Conservation (phyloP, 2,797 vertebrate genomes). For the Lateolabrax maculatus region DNA sequence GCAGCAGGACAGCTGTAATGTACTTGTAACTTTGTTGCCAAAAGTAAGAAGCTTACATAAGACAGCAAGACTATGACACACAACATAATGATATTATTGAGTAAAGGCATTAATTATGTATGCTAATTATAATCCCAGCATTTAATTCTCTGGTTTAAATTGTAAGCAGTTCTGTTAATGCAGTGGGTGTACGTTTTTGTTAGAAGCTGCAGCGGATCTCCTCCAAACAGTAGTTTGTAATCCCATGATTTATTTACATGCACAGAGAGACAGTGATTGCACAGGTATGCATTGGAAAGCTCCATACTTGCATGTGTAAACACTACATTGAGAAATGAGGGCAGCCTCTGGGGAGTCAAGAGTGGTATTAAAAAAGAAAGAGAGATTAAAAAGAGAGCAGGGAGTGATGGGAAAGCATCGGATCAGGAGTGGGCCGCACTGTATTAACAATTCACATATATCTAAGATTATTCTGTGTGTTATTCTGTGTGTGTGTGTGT, state of each 20-base stretch:
- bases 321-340: neutral
- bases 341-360: conserved; percentile 11
- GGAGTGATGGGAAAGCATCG: conserved; percentile 56
- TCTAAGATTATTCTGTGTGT: conserved; percentile 58
- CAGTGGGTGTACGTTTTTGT: neutral
- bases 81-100: neutral
- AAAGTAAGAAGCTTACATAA: neutral
- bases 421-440: conserved; percentile 53
- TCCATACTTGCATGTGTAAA: neutral
- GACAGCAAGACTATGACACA: neutral
- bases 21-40: neutral
- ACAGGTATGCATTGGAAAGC: neutral
- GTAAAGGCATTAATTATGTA: neutral
- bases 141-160: neutral
- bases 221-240: neutral
- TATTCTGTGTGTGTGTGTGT: too few species aligned
- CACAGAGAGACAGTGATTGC: neutral
- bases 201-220: neutral
- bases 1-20: neutral
- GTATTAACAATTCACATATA: conserved; percentile 68
- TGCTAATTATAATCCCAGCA: neutral
- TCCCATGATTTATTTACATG: neutral
- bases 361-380: conserved; percentile 5
- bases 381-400: conserved; percentile 23
- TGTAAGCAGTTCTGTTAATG: neutral